Evolutionary conservation across 2,797 vertebrate genomes (phyloP), one percentile per base, ranked within the genome.

Genomic region (Carduelis carduelis): DNA sequence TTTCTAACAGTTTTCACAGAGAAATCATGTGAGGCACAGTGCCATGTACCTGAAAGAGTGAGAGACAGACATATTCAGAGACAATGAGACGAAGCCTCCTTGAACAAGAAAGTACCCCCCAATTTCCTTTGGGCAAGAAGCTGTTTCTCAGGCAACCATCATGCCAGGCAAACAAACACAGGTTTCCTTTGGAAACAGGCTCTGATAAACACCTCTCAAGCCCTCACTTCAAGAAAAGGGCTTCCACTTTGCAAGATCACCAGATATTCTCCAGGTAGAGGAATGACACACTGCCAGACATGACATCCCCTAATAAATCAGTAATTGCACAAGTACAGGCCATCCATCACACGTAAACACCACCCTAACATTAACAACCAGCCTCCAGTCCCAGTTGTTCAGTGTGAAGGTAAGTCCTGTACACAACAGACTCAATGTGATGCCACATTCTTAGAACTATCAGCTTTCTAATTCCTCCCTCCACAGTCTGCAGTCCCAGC

Each of bases 391-490:
- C 49, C 8, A 68, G 27, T 7, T 50, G 57, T 11, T n/a, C 83
- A 75, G 34, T 1, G 1, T 35, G 46, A 60, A 64, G 9, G 26
- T 3, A 12, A 27, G 39, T 47, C 46, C 37, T 70, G 30, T 28
- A 26, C 13, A 41, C 12, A 2, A 76, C 21, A 74, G 35, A 23
- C 39, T 53, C 0, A 0, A 2, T 10, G 13, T 6, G 26, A 52
- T 22, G 70, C 27, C 39, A 4, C 1, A 20, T 57, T 37, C 61
- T 71, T 59, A 68, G 46, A 88, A 68, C 60, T 64, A 35, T 3
- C 22, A 46, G 23, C 8, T 75, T 80, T 72, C 16, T 27, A 59
- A 74, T 32, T 91, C 47, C 14, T 87, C 1, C 0, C 30, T 72
- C 15, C 52, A 34, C 1, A 61, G n/a, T 16, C 66, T 63, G 53